Evolutionary conservation across 92 coral and sea anemone species (phyloP), one percentile per base, ranked within the genome.

Genomic region (Paragorgia papillata): DNA sequence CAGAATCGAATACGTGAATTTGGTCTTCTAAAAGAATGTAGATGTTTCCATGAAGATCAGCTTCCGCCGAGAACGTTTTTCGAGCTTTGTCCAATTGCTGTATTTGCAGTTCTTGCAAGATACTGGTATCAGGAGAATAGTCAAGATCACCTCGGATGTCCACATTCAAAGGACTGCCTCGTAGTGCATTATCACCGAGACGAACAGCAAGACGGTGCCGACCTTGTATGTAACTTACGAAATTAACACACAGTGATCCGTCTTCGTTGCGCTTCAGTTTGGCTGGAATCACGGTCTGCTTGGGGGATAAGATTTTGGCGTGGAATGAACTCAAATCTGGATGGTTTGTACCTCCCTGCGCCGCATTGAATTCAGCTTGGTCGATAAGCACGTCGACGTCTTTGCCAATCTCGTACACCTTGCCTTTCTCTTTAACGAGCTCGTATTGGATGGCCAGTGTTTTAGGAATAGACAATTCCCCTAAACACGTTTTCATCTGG

Each of bases 131-230:
- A 20, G 41, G 26, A 1, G 59, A 68, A 68, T 68, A 68, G 48
- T 68, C 75, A 46, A 37, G 58, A 8, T 68, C 59, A 17, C 75
- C 75, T 15, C 37, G 26, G 8, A 68, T 18, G 15, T 68, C 59
- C 21, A 68, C 34, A 27, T 58, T 44, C 25, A 44, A 19, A 44
- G 75, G 75, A 29, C 75, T 49, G n/a, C 75, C 75, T 27, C 75
- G 57, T 22, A 68, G 35, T 24, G 34, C 50, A 29, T 48, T 68
- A 1, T 41, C 75, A 2, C 54, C 39, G 22, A 68, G 34, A 27
- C 54, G 59, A 25, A 68, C 75, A 25, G 75, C 75, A 34, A 68
- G 18, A 29, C 75, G 75, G 48, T 68, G 75, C 13, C 75, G 75
- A 24, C 75, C 75, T 26, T 24, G 9, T 7, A 68, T 68, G 25